A percentile compares a stretch with the other conserved stretches of the same genome.
Conservation (phyloP, 2,888 invertebrate species). For the Gari tellinella region DNA sequence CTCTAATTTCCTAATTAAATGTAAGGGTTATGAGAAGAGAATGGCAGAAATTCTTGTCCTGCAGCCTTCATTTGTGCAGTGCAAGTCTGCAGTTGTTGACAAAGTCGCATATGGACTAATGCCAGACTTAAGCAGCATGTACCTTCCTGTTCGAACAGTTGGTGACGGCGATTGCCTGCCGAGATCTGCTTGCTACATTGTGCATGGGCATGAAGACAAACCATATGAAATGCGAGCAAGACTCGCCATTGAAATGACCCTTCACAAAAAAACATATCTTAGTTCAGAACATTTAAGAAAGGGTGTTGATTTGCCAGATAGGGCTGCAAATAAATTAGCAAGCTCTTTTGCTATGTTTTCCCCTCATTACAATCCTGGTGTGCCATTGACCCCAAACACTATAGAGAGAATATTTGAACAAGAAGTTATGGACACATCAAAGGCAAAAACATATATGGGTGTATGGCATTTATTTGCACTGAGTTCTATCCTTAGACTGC, state of each 20-base stretch:
- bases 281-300: constrained; percentile 36
- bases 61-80: too few relatives aligned
- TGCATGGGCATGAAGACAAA: constrained; percentile 32
- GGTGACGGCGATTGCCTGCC: constrained; percentile 30
- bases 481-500: constrained; percentile 34
- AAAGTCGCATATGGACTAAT: constrained; percentile 36
- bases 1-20: too few relatives aligned
- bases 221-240: constrained; percentile 37
- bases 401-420: constrained; percentile 32
- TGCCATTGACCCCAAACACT: constrained; percentile 32
- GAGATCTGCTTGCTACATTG: constrained; percentile 26
- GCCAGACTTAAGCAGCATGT: constrained; percentile 21
- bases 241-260: constrained; percentile 33
- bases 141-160: constrained; percentile 24
- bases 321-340: constrained; percentile 27
- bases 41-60: constrained; percentile 27
- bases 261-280: constrained; percentile 29
- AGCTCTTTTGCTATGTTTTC: constrained; percentile 35
- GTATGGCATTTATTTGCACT: constrained; percentile 47
- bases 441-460: constrained; percentile 34
- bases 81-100: too few relatives aligned
- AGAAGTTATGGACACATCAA: constrained; percentile 32
- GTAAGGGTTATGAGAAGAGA: constrained; percentile 23
- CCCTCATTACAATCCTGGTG: constrained; percentile 36
- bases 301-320: constrained; percentile 37